A percentile compares a stretch with the other conserved stretches of the same genome.
phyloP scores from a whole-genome alignment of 1,140 invertebrate genomes.

The Lordiphosa mommai region DNA sequence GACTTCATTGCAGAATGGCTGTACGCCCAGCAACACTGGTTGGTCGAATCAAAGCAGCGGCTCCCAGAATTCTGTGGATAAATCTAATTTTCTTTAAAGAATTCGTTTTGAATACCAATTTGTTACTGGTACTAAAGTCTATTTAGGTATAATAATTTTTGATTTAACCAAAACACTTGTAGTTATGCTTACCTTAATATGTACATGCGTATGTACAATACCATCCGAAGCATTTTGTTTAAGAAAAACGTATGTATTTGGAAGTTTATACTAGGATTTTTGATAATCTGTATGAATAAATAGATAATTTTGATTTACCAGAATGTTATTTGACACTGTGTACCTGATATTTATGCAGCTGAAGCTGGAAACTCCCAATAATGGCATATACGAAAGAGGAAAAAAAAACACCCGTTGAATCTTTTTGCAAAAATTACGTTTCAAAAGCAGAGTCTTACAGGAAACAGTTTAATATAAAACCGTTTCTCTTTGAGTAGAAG shows the following conservation, averaged over 20 bases:
- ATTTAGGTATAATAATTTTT: slow-evolving; percentile 28
- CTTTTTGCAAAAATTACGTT: too few relatives aligned
- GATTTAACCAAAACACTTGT: slow-evolving; percentile 43
- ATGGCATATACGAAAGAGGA: too few relatives aligned
- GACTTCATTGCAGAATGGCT: slow-evolving; percentile 42
- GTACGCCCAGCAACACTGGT: slow-evolving; percentile 35
- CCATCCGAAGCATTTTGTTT: slow-evolving; percentile 26
- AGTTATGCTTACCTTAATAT: slow-evolving; percentile 44
- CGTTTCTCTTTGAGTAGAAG: too few relatives aligned
- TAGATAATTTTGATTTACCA: slow-evolving; percentile 22
- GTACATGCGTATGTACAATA: slow-evolving; percentile 33
- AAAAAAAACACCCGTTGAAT: too few relatives aligned
- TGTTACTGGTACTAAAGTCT: slow-evolving; percentile 24
- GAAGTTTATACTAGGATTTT: slow-evolving; percentile 15
- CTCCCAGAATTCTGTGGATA: slow-evolving; percentile 61
- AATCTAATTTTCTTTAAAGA: slow-evolving; percentile 65
- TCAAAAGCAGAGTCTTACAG: too few relatives aligned
- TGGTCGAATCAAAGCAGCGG: slow-evolving; percentile 71
- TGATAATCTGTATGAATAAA: slow-evolving; percentile 20
- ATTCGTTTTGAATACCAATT: slow-evolving; percentile 23
- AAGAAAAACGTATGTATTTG: slow-evolving; percentile 28
- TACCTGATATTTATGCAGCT: too few relatives aligned
- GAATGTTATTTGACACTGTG: not conserved
- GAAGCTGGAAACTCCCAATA: too few relatives aligned
- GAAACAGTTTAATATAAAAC: too few relatives aligned